Percentiles rank a stretch among this genome's conserved stretches.
These are phyloP conservation scores for Saccostrea echinata DNA, from an alignment of 1,140 invertebrate species.

Conservation along the genomic window DNA sequence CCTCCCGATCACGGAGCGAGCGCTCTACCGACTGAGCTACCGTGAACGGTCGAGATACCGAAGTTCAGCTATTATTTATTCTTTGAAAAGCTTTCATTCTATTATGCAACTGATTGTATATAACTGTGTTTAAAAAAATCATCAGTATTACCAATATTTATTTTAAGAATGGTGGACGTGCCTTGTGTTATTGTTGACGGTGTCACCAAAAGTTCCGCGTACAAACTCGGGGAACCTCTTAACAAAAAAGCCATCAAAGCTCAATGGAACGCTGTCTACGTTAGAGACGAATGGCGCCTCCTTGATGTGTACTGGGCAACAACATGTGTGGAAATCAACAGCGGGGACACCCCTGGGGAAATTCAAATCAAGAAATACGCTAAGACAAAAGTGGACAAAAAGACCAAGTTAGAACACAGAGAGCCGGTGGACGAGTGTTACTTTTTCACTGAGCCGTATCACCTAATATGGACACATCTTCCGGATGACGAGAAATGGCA, in stretches of 20 bases:
- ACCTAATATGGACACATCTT: conserved; percentile 81
- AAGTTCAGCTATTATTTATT: too few relatives aligned
- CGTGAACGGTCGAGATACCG: too few relatives aligned
- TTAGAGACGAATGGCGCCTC: conserved; percentile 64
- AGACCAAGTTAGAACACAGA: conserved; percentile 46
- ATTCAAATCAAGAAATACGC: background rate
- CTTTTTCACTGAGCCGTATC: conserved; percentile 81
- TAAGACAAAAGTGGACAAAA: background rate
- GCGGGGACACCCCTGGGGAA: conserved; percentile 15
- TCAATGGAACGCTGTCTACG: conserved; percentile 68
- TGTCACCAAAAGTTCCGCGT: conserved; percentile 63
- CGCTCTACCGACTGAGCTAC: too few relatives aligned
- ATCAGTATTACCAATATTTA: too few relatives aligned
- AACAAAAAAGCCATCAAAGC: conserved; percentile 59
- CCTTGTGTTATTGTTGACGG: conserved; percentile 67
- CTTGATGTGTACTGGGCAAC: conserved; percentile 67
- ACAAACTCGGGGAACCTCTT: conserved; percentile 66
- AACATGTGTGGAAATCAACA: conserved; percentile 61
- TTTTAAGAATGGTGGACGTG: conserved; percentile 60
- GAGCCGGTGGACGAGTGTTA: conserved; percentile 75
- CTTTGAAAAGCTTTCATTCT: too few relatives aligned
- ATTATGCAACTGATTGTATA: too few relatives aligned
- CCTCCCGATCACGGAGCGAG: too few relatives aligned
- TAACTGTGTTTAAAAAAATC: too few relatives aligned
- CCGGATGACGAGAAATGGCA: conserved; percentile 77